Evolutionary conservation across 2,113 vertebrate species (phyloP).

Genomic region (Tauraco erythrolophus): DNA sequence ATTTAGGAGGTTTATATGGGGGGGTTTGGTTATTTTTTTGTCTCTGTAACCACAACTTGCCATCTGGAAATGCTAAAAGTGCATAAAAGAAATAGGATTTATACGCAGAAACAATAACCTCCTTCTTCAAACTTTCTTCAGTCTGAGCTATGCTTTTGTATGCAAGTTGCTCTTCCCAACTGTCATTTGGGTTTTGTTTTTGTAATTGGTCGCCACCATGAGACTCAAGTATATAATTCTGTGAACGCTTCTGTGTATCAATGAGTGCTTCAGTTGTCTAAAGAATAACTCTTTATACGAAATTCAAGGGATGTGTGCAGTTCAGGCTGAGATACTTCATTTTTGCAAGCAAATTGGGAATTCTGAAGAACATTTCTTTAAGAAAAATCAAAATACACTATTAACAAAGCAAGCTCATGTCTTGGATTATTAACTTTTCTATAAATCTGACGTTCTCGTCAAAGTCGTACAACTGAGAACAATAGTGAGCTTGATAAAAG

Average conservation of each 20-base stretch:
- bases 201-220: background rate
- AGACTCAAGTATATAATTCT: background rate
- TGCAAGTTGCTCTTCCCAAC: background rate
- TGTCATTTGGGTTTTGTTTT: background rate
- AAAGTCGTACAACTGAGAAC: fast-evolving
- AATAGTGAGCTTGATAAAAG: background rate
- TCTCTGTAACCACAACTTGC: conserved; percentile 15
- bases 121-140: background rate
- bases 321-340: background rate
- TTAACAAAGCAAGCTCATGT: background rate
- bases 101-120: background rate
- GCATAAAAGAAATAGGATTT: conserved; percentile 12
- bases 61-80: conserved; percentile 69
- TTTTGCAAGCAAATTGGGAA: background rate
- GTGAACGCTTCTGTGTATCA: background rate
- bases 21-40: background rate
- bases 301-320: background rate
- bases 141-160: background rate
- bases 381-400: background rate
- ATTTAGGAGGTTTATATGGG: background rate
- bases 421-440: background rate
- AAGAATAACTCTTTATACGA: background rate
- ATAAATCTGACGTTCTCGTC: background rate
- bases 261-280: background rate
- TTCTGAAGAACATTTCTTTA: background rate